A percentile compares a stretch with the other conserved stretches of the same genome.
Conservation (phyloP, 2,888 invertebrate species). For the Tetragonula carbonaria region DNA sequence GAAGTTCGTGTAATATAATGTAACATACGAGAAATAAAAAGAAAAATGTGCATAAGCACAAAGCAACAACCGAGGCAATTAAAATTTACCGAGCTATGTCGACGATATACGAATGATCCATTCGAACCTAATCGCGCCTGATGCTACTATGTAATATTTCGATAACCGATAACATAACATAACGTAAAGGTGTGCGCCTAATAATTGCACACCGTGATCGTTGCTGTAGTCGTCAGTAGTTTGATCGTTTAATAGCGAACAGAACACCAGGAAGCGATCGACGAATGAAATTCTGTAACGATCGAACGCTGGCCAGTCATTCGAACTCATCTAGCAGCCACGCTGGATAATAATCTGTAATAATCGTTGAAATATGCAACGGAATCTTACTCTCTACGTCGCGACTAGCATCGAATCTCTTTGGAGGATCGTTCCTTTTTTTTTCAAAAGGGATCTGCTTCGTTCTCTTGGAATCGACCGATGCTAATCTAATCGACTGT, state of each 20-base stretch:
- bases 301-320: not conserved
- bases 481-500: too few relatives aligned
- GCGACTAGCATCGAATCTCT: not conserved
- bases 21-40: not conserved
- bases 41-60: too few relatives aligned
- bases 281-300: conserved; percentile 20
- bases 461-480: not conserved
- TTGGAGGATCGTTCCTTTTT: not conserved
- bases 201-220: conserved; percentile 23
- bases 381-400: conserved; percentile 9
- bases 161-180: conserved; percentile 16
- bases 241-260: conserved; percentile 41
- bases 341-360: conserved; percentile 16
- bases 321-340: conserved; percentile 23
- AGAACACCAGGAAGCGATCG: conserved; percentile 46
- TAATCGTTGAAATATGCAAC: conserved; percentile 35
- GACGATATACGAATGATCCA: not conserved
- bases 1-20: not conserved
- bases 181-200: conserved; percentile 6
- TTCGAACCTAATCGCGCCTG: not conserved
- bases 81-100: not conserved
- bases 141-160: conserved; percentile 5
- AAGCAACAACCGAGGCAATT: not conserved
- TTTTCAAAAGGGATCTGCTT: too few relatives aligned
- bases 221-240: not conserved